Conservation (phyloP, 2,113 vertebrate species). For the Rhinoderma darwinii region DNA sequence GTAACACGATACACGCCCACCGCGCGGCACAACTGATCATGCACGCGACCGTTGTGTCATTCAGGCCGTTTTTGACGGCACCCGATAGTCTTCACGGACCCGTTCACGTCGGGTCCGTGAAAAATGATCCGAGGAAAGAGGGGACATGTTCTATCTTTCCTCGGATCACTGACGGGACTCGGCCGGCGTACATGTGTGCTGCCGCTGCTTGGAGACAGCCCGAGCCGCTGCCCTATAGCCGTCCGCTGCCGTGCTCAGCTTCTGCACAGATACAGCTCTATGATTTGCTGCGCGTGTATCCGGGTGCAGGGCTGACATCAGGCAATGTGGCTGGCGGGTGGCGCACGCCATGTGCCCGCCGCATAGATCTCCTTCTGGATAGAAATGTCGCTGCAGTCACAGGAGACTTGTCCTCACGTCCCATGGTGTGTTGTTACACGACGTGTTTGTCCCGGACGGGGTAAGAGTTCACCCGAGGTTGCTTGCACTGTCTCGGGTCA, state of each 20-base stretch:
- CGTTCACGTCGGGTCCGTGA: too few relatives aligned
- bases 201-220: slow-evolving; percentile 25
- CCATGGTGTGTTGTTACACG: background rate
- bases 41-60: too few relatives aligned
- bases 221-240: slow-evolving; percentile 8
- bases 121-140: too few relatives aligned
- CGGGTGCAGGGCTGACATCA: background rate
- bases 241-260: background rate
- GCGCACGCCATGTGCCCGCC: too few relatives aligned
- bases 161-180: too few relatives aligned
- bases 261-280: slow-evolving; percentile 42
- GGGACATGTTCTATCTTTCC: too few relatives aligned
- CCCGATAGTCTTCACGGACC: too few relatives aligned
- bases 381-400: background rate
- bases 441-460: slow-evolving; percentile 56
- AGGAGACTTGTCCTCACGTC: slow-evolving; percentile 24
- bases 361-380: too few relatives aligned
- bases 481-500: slow-evolving; percentile 10
- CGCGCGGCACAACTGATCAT: background rate
- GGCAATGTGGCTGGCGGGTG: too few relatives aligned
- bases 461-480: slow-evolving; percentile 52
- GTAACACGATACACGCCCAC: slow-evolving; percentile 46
- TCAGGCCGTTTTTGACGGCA: too few relatives aligned
- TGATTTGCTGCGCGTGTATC: slow-evolving; percentile 50
- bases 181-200: too few relatives aligned